A percentile compares a stretch with the other conserved stretches of the same genome.
Conservation (phyloP, 2,888 invertebrate genomes). For the Hypsopygia costalis region DNA sequence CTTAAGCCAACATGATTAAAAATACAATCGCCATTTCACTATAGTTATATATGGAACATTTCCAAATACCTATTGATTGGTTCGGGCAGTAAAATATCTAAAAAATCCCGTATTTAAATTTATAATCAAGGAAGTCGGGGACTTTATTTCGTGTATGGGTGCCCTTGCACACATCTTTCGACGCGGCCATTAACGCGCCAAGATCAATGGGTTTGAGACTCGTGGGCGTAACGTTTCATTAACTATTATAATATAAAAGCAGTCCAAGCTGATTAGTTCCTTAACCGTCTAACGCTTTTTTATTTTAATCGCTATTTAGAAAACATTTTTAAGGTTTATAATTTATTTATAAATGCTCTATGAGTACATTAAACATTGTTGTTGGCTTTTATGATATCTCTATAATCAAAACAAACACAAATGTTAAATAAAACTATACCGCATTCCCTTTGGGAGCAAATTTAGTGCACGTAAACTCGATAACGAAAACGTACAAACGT, state of each 20-base stretch:
- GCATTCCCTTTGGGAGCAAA: no score
- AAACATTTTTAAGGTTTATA: slow-evolving; percentile 33
- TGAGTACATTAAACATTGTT: no score
- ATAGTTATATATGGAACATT: slow-evolving; percentile 18
- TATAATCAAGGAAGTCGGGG: slow-evolving; percentile 48
- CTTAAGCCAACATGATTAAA: slow-evolving; percentile 15
- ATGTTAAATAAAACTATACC: no score
- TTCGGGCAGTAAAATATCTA: slow-evolving; percentile 39
- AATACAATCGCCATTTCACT: slow-evolving; percentile 20
- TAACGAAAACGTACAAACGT: no score
- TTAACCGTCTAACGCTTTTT: slow-evolving; percentile 47
- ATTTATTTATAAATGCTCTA: slow-evolving; percentile 19
- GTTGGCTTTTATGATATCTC: no score
- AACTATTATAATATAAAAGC: slow-evolving; percentile 72
- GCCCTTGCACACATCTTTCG: slow-evolving; percentile 58
- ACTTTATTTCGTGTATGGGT: slow-evolving; percentile 44
- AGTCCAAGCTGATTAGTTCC: slow-evolving; percentile 68
- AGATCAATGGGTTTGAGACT: slow-evolving; percentile 65
- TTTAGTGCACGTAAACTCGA: no score
- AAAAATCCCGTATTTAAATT: slow-evolving; percentile 47
- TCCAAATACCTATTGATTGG: slow-evolving; percentile 41
- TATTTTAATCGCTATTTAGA: slow-evolving; percentile 44
- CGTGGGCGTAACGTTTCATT: slow-evolving; percentile 75
- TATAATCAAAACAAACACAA: no score
- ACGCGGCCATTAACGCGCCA: slow-evolving; percentile 62